A percentile compares a stretch with the other conserved stretches of the same genome.
Evolutionary conservation across 2,888 invertebrate species (phyloP).

Genomic region (Lysandra coridon): DNA sequence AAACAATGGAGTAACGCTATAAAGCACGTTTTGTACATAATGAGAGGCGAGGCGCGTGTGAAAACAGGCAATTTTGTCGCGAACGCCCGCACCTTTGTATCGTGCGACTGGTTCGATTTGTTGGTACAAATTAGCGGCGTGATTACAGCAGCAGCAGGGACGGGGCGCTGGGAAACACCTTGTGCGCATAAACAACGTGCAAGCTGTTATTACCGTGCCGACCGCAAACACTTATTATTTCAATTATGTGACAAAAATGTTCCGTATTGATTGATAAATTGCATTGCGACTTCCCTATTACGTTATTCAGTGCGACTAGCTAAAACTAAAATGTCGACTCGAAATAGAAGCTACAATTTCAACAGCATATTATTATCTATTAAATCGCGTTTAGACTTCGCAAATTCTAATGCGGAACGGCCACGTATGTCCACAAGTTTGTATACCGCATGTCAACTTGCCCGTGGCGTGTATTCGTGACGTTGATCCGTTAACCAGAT

Average conservation of each 20-base stretch:
- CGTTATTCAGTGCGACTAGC: background rate
- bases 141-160: constrained; percentile 40
- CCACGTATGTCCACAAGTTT: constrained; percentile 43
- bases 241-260: constrained; percentile 5
- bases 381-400: constrained; percentile 15
- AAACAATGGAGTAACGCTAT: constrained; percentile 47
- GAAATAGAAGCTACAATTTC: background rate
- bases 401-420: constrained; percentile 18
- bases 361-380: constrained; percentile 10
- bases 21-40: constrained; percentile 56
- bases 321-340: background rate
- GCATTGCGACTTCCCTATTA: background rate
- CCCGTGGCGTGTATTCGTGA: constrained; percentile 39
- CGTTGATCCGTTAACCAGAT: constrained; percentile 53
- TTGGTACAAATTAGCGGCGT: constrained; percentile 41
- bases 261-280: background rate
- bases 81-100: constrained; percentile 42
- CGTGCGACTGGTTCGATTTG: constrained; percentile 41
- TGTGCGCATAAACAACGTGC: constrained; percentile 33
- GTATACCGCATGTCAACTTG: constrained; percentile 41
- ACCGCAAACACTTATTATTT: constrained; percentile 25
- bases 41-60: constrained; percentile 60
- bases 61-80: constrained; percentile 67
- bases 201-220: constrained; percentile 25
- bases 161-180: constrained; percentile 31